Evolutionary conservation across 2,888 invertebrate species (phyloP), one percentile per base, ranked within the genome.

Genomic region (Drosophila maculinotata): DNA sequence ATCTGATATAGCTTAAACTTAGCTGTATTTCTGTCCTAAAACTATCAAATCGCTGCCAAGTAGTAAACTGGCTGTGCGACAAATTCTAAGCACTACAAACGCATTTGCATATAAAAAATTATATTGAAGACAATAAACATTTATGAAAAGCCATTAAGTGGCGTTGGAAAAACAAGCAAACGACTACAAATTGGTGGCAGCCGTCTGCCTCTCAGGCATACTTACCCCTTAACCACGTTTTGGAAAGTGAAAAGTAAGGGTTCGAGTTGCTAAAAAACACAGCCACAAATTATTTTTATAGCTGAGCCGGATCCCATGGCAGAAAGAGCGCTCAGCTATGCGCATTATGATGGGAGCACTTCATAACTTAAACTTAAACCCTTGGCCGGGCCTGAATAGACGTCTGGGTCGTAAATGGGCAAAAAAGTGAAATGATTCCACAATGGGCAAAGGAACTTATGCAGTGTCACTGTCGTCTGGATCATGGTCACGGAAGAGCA

Each of bases 231-330:
- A 45, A 53, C 41, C 48, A 36, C 33, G 45, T 56, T 69, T 62
- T 47, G n/a, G 58, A 72, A 63, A 69, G 52, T 48, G 69, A 64
- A 69, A 63, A 31, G 25, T 23, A 68, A 56, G 62, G 63, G 63
- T 63, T 58, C 48, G 35, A 31, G 54, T 20, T 33, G 9, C 25
- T 26, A 25, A 25, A 33, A 51, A 67, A 67, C 57, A 67, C 53
- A 76, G 87, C 83, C 83, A 87, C 83, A 83, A 83, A 83, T 83
- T 88, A 88, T 83, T 88, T 84, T 87, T 81, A 88, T 83, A 87
- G 83, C 89, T 76, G 70, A 53, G 54, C 54, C 26, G 51, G 71
- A 85, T 70, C 76, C 69, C 84, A 75, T n/a, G 65, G 66, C 78
- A 60, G 62, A 31, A 38, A 3, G 45, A 71, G 75, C 69, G 69